A percentile compares a stretch with the other conserved stretches of the same genome.
These are phyloP conservation scores for Tetrax tetrax DNA, from an alignment of 2,113 vertebrate species.

Conservation along the genomic window DNA sequence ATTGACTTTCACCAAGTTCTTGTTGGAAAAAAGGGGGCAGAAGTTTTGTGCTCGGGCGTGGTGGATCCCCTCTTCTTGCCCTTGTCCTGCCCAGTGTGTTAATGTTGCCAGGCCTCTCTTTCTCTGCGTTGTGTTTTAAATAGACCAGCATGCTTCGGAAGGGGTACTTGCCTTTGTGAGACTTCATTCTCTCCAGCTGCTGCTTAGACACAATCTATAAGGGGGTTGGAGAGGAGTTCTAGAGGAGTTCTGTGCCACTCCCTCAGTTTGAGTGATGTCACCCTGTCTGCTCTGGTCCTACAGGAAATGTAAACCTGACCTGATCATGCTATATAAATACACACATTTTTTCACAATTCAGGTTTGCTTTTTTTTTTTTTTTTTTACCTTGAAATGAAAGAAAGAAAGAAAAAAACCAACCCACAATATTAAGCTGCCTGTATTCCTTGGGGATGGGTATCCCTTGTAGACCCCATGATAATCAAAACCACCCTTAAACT, in stretches of 20 bases:
- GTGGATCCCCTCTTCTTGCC: not conserved
- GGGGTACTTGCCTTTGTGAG: not conserved
- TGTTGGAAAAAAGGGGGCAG: not conserved
- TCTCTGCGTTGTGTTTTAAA: not conserved
- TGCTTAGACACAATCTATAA: not conserved
- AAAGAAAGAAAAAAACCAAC: not conserved
- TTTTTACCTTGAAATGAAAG: no score
- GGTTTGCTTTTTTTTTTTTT: not conserved
- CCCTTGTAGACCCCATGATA: not conserved
- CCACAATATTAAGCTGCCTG: not conserved
- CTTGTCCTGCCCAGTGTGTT: not conserved
- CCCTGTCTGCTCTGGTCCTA: not conserved
- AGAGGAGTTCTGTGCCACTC: not conserved
- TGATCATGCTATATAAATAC: not conserved
- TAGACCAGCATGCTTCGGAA: not conserved
- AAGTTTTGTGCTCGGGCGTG: not conserved
- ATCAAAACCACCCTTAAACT: conserved; percentile 38
- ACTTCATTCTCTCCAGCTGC: not conserved
- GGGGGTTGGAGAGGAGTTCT: not conserved
- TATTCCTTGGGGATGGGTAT: not conserved
- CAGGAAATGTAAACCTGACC: not conserved
- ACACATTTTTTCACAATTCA: not conserved
- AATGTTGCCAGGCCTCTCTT: not conserved
- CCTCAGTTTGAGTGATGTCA: not conserved
- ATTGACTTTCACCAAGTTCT: not conserved